Percentiles rank a stretch among this genome's conserved stretches.
Conservation (phyloP, 2,797 vertebrate species). For the Clamator glandarius region DNA sequence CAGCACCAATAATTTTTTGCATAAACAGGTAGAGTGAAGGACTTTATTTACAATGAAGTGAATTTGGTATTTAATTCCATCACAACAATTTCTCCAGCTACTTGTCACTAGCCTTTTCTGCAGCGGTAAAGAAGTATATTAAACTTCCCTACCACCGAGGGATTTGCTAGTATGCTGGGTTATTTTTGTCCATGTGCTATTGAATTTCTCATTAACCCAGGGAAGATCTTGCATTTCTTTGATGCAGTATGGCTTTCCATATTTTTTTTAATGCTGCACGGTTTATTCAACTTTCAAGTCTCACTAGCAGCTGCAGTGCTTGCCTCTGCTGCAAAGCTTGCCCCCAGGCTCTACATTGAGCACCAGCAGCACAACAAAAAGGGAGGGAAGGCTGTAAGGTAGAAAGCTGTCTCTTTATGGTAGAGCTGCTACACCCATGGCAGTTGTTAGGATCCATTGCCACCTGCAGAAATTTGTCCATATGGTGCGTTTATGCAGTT, state of each 20-base stretch:
- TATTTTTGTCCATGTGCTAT: not conserved
- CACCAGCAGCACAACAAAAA: too few species aligned
- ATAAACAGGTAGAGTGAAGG: not conserved
- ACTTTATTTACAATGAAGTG: not conserved
- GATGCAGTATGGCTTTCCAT: not conserved
- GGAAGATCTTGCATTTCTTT: not conserved
- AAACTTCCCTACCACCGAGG: not conserved
- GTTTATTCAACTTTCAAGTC: not conserved
- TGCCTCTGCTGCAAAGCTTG: not conserved
- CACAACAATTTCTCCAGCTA: not conserved
- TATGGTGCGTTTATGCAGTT: not conserved
- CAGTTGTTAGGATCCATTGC: too few species aligned
- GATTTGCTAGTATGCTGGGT: not conserved
- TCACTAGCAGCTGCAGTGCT: not conserved
- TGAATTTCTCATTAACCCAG: not conserved
- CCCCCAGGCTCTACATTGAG: accelerated
- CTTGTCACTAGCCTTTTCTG: not conserved
- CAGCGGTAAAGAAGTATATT: not conserved
- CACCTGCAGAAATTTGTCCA: not conserved
- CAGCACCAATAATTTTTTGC: not conserved
- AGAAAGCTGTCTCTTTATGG: not conserved
- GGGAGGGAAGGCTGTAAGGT: not conserved
- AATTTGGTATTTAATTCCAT: not conserved
- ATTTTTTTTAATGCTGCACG: not conserved
- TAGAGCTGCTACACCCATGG: not conserved